A percentile compares a stretch with the other conserved stretches of the same genome.
phyloP scores from a whole-genome alignment of 2,888 invertebrate species.

The Andricus curvator region DNA sequence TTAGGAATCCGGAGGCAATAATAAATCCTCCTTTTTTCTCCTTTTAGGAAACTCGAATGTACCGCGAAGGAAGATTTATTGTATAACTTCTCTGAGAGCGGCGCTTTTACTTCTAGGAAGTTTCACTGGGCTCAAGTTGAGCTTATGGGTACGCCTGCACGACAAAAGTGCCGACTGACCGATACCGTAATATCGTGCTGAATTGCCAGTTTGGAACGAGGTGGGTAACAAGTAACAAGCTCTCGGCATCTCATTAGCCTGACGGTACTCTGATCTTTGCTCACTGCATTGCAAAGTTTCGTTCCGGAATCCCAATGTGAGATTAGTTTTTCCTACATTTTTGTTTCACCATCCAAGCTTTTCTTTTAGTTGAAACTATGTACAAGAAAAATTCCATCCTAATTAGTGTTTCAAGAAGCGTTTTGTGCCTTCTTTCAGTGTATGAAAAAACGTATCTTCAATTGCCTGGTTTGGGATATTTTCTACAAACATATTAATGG shows the following conservation, averaged over 20 bases:
- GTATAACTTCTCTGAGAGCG: conserved; percentile 25
- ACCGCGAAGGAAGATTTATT: conserved; percentile 23
- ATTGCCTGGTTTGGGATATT: not conserved
- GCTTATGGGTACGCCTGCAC: conserved; percentile 26
- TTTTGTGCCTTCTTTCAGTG: not conserved
- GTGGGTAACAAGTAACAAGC: conserved; percentile 34
- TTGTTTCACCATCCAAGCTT: not conserved
- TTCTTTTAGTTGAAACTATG: not conserved
- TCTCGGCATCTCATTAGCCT: conserved; percentile 28
- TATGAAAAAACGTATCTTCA: not conserved
- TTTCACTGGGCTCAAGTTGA: conserved; percentile 20
- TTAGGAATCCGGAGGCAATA: conserved; percentile 6
- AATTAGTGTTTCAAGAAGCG: not conserved
- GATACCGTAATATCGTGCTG: conserved; percentile 29
- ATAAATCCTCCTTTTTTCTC: conserved; percentile 24
- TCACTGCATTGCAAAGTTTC: conserved; percentile 11
- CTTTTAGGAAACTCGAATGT: conserved; percentile 19
- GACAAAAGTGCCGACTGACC: conserved; percentile 29
- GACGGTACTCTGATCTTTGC: conserved; percentile 22
- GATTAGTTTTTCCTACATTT: conserved; percentile 6
- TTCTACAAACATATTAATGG: not conserved
- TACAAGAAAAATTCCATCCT: not conserved
- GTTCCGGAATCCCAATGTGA: conserved; percentile 17
- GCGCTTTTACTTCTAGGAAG: conserved; percentile 28
- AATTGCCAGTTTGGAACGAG: conserved; percentile 18